Evolutionary conservation across 2,113 vertebrate species (phyloP).

Genomic region (Pardalotus punctatus): DNA sequence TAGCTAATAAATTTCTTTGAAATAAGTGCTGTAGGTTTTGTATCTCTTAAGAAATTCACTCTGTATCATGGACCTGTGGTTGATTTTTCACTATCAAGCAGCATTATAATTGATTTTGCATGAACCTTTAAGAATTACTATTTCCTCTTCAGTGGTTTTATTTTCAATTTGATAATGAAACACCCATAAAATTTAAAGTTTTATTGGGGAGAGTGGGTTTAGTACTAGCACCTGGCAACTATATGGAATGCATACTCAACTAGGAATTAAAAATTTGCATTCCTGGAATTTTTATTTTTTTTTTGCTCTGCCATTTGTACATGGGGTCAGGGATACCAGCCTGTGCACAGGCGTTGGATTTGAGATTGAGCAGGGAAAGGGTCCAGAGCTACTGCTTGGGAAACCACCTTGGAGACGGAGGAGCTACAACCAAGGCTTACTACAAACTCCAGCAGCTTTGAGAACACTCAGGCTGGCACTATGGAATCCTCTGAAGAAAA

Average conservation of each 20-base stretch:
- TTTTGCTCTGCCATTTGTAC: not conserved
- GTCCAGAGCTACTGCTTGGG: not conserved
- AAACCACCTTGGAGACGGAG: not conserved
- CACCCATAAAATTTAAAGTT: slow-evolving; percentile 30
- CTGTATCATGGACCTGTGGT: not conserved
- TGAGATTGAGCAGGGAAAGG: not conserved
- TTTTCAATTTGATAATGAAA: slow-evolving; percentile 46
- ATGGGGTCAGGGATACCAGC: not conserved
- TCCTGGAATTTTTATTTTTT: not conserved
- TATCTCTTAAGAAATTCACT: not conserved
- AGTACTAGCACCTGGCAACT: slow-evolving; percentile 32
- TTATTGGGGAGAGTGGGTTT: not conserved
- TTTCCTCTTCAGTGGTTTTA: slow-evolving; percentile 29
- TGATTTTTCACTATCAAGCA: slow-evolving; percentile 10
- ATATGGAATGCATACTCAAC: not conserved
- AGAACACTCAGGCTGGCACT: not conserved
- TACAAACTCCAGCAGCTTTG: not conserved
- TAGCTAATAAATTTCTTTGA: not conserved
- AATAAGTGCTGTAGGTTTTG: not conserved
- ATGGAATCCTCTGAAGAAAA: not conserved
- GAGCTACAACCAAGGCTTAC: not conserved
- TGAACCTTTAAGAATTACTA: not conserved
- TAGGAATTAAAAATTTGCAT: slow-evolving; percentile 18
- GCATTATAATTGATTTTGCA: slow-evolving; percentile 3
- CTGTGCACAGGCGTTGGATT: not conserved